These are phyloP conservation scores for Hydrochoerus hydrochaeris DNA, from an alignment of 2,113 vertebrate genomes.

Conservation along the genomic window DNA sequence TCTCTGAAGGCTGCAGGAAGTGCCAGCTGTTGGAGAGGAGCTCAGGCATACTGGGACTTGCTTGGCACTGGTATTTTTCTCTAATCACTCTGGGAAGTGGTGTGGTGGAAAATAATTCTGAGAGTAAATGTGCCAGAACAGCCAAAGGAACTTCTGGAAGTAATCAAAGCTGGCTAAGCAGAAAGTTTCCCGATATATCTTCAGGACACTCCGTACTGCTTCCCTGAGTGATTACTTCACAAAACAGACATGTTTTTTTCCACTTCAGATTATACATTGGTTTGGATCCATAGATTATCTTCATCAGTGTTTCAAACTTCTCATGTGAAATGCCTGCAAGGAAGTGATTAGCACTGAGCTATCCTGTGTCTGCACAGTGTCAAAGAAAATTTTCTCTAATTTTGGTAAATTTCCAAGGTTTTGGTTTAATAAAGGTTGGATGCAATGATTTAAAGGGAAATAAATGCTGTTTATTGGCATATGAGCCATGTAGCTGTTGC, in stretches of 20 bases:
- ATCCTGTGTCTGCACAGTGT: background rate
- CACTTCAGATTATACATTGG: constrained; percentile 7
- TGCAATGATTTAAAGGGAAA: background rate
- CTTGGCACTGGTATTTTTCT: constrained; percentile 26
- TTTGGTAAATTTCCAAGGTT: constrained; percentile 2
- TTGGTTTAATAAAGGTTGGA: background rate
- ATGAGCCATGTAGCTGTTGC: background rate
- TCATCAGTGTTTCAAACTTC: background rate
- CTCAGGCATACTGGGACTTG: constrained; percentile 43
- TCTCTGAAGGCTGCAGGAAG: background rate
- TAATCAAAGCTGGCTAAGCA: background rate
- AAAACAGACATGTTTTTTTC: background rate
- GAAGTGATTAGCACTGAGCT: background rate
- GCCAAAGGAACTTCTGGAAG: constrained; percentile 43
- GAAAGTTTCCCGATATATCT: background rate
- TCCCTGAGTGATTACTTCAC: background rate
- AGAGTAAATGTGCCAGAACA: constrained; percentile 16
- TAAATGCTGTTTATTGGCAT: background rate
- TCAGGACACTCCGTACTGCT: background rate
- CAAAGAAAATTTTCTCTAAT: constrained; percentile 27
- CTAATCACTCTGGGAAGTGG: constrained; percentile 53
- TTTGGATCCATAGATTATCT: constrained; percentile 54
- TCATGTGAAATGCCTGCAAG: constrained; percentile 35
- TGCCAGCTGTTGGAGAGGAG: background rate
- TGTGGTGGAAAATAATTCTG: constrained; percentile 61